Conservation (phyloP, 2,797 vertebrate species). For the Danio choprae region DNA sequence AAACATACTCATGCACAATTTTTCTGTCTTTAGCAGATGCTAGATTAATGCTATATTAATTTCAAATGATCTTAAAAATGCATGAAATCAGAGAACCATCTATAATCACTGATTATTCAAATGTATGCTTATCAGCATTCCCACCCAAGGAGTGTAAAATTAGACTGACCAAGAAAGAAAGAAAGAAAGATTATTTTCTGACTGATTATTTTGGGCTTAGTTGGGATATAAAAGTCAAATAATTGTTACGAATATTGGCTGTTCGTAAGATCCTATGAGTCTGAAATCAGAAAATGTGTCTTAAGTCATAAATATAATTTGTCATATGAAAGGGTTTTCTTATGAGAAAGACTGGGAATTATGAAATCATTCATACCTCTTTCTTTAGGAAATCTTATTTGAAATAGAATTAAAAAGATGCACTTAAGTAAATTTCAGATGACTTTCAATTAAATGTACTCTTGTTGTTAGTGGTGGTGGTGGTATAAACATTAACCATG, state of each 20-base stretch:
- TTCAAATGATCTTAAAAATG: conserved; percentile 22
- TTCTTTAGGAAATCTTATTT: not conserved
- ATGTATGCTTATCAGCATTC: conserved; percentile 29
- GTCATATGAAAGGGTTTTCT: not conserved
- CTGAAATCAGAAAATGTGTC: not conserved
- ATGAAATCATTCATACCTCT: not conserved
- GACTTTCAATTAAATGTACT: not conserved
- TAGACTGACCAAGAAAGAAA: not conserved
- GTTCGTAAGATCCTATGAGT: not conserved
- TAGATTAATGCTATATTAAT: conserved; percentile 56
- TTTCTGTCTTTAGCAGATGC: conserved; percentile 65
- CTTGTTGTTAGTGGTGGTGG: too few species aligned
- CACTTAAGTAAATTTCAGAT: not conserved
- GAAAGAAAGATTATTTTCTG: not conserved
- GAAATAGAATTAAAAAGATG: not conserved
- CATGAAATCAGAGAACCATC: conserved; percentile 41
- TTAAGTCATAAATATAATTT: not conserved
- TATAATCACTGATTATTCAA: conserved; percentile 42
- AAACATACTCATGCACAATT: conserved; percentile 42
- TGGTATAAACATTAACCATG: too few species aligned
- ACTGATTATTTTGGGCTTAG: not conserved
- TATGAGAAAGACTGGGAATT: not conserved
- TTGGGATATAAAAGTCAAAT: conserved; percentile 3
- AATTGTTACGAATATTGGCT: not conserved
- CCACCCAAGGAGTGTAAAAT: conserved; percentile 20